phyloP scores from a whole-genome alignment of 2,888 invertebrate genomes.

The Beris chalybata region DNA sequence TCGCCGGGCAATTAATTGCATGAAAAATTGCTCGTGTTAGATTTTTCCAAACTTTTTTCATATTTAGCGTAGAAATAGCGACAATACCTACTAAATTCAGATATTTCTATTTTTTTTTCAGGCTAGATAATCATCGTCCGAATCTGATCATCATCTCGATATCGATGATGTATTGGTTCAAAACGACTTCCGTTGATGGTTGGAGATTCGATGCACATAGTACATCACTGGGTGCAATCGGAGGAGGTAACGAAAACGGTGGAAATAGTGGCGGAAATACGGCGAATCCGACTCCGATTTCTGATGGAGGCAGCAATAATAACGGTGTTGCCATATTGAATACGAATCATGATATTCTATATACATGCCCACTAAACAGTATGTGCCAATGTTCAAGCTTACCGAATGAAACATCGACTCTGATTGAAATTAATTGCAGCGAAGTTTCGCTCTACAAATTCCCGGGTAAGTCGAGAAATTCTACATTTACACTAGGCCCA shows the following conservation, averaged over 20 bases:
- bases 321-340: conserved; percentile 47
- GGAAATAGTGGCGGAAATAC: conserved; percentile 37
- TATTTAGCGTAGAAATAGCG: too few species aligned
- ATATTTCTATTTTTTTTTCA: conserved; percentile 36
- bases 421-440: conserved; percentile 58
- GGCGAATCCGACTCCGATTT: background rate
- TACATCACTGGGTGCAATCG: conserved; percentile 41
- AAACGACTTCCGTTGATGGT: conserved; percentile 49
- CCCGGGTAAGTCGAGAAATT: conserved; percentile 51
- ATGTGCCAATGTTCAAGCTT: conserved; percentile 57
- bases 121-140: conserved; percentile 48
- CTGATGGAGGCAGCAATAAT: conserved; percentile 39
- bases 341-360: conserved; percentile 54
- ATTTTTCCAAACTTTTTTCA: too few species aligned
- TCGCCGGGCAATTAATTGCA: too few species aligned
- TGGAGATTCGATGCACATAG: conserved; percentile 54
- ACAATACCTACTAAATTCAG: too few species aligned
- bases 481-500: too few species aligned
- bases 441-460: conserved; percentile 57
- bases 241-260: conserved; percentile 40
- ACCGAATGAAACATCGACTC: conserved; percentile 56
- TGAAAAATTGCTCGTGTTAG: too few species aligned
- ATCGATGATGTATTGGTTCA: conserved; percentile 52
- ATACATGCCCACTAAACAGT: conserved; percentile 55
- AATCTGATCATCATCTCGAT: conserved; percentile 52